Evolutionary conservation across 2,113 vertebrate species (phyloP).

Genomic region (Zosterops borbonicus): DNA sequence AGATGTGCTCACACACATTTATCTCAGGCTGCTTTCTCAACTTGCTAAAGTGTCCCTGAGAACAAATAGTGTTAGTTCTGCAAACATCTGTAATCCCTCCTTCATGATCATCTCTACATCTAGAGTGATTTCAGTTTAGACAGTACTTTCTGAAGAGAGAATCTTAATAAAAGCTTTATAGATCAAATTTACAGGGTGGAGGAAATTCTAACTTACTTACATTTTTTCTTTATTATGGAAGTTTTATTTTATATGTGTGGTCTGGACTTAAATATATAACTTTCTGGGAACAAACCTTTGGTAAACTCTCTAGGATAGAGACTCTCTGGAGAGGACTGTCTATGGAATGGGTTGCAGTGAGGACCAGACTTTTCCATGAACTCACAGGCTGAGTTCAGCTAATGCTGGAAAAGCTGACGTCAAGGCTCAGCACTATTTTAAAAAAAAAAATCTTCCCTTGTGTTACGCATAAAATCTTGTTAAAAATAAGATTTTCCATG

Average conservation of each 20-base stretch:
- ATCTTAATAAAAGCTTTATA: neutral
- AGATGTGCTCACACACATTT: rapidly evolving
- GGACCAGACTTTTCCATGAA: neutral
- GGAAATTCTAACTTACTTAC: neutral
- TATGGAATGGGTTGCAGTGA: neutral
- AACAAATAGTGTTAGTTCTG: neutral
- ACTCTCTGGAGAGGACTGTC: neutral
- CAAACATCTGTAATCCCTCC: neutral
- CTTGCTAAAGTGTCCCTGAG: neutral
- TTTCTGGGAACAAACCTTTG: neutral
- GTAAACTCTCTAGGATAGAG: neutral
- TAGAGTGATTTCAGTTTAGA: neutral
- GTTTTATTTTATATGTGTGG: too few relatives aligned
- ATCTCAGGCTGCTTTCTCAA: neutral
- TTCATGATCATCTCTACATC: neutral
- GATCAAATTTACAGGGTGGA: neutral
- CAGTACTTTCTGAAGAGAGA: neutral
- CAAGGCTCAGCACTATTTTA: slow-evolving; percentile 13
- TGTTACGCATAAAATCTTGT: slow-evolving; percentile 62
- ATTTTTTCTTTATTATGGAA: neutral
- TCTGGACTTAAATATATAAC: neutral
- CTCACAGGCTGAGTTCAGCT: neutral
- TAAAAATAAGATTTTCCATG: slow-evolving; percentile 72
- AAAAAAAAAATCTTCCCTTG: neutral
- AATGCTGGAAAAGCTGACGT: neutral